Base-by-base conservation (phyloP, 2,888 invertebrate genomes). In the Tholera decimalis region DNA sequence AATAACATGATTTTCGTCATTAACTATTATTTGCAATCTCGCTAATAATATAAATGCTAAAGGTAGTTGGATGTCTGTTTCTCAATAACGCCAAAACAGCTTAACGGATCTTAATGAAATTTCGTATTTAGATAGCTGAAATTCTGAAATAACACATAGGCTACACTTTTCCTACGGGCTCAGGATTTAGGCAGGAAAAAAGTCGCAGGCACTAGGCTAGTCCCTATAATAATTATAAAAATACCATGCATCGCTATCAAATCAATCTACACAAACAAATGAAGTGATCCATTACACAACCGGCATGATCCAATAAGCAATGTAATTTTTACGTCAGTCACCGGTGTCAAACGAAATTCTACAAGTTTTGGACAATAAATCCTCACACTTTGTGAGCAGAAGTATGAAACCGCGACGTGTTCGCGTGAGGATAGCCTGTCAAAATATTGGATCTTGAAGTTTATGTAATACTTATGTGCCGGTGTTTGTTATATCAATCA, bases 191-290 rank as follows among this genome's bases (percentile, higher is more conserved):
- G n/a, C n/a, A n/a, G n/a, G n/a, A n/a, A n/a, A n/a, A n/a, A n/a
- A n/a, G n/a, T n/a, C n/a, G n/a, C n/a, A n/a, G n/a, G n/a, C n/a
- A n/a, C n/a, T n/a, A n/a, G n/a, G n/a, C n/a, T n/a, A n/a, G n/a
- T n/a, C n/a, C n/a, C n/a, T n/a, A n/a, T n/a, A n/a, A n/a, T n/a
- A n/a, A n/a, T 35, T 47, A 47, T 58, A 41, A 26, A 59, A 26
- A 43, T n/a, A 6, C 30, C 47, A 39, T 51, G 39, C 33, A 59
- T n/a, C 30, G 5, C 35, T 64, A 58, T 58, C 8, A n/a, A 56
- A 57, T 39, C 37, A 55, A 65, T 65, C 47, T 37, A 37, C 49
- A 73, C 49, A 65, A 73, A 77, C 51, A 73, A 77, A 77, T 35
- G 13, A 30, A 44, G 13, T 55, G 33, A 73, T 65, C 39, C 53